phyloP scores from a whole-genome alignment of 2,888 invertebrate species.

The Julus scanicus region DNA sequence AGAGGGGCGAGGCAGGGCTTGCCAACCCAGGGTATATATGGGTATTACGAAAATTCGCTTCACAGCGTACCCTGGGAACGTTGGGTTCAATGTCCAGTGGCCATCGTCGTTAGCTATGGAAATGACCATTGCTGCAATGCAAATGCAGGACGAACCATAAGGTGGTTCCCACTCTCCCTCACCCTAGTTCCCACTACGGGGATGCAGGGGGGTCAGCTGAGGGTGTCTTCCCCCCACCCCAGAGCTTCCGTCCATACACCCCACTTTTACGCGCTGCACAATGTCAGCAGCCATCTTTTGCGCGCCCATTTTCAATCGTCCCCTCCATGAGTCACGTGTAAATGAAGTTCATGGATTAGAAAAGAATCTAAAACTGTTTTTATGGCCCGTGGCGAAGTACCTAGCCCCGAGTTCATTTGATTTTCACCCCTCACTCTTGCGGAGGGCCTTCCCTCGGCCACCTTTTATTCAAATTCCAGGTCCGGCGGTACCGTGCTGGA shows the following conservation, averaged over 20 bases:
- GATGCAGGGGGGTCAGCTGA: constrained; percentile 14
- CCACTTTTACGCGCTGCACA: constrained; percentile 14
- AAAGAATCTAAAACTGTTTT: constrained; percentile 53
- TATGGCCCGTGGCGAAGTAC: constrained; percentile 55
- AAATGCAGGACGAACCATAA: constrained; percentile 28
- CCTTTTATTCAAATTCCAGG: constrained; percentile 47
- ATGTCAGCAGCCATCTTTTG: not conserved
- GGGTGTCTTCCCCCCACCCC: constrained; percentile 34
- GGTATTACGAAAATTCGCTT: not conserved
- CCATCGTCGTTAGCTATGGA: not conserved
- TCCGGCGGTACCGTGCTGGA: not conserved
- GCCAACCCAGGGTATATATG: too few species aligned
- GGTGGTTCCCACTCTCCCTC: constrained; percentile 26
- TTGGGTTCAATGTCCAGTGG: constrained; percentile 26
- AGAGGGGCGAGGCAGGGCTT: too few species aligned
- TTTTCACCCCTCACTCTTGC: constrained; percentile 18
- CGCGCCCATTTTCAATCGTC: constrained; percentile 13
- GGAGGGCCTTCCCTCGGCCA: not conserved
- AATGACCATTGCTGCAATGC: constrained; percentile 37
- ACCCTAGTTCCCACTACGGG: not conserved
- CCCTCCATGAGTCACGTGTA: constrained; percentile 51
- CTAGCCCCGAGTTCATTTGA: constrained; percentile 54
- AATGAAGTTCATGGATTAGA: constrained; percentile 51
- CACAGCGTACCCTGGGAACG: constrained; percentile 1
- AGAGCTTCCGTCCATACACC: not conserved